phyloP scores from a whole-genome alignment of 2,113 vertebrate species.

The Pelvicachromis taeniatus region DNA sequence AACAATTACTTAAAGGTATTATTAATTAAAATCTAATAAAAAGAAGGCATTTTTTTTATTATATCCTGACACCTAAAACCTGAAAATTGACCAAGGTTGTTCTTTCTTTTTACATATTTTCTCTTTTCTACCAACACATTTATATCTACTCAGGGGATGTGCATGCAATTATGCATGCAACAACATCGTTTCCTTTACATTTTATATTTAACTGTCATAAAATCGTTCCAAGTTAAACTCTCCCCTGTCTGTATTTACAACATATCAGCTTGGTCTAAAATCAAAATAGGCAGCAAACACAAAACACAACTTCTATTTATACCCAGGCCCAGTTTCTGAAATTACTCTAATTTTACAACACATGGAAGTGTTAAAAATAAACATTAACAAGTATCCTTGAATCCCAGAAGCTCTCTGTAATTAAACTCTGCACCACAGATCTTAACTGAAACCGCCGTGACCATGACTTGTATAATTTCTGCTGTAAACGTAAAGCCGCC shows the following conservation, averaged over 20 bases:
- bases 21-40: background rate
- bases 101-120: background rate
- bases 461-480: background rate
- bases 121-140: background rate
- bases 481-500: background rate
- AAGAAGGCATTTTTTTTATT: background rate
- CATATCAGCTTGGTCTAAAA: background rate
- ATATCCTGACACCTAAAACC: background rate
- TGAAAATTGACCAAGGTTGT: background rate
- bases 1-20: background rate
- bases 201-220: constrained; percentile 37
- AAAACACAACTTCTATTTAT: background rate
- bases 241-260: background rate
- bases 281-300: background rate
- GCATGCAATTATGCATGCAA: background rate
- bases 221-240: background rate
- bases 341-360: constrained; percentile 27
- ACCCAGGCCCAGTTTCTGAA: background rate
- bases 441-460: background rate
- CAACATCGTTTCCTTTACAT: background rate
- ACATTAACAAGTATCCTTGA: constrained; percentile 24
- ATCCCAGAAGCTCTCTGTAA: constrained; percentile 28
- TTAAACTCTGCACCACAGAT: constrained; percentile 27
- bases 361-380: constrained; percentile 42
- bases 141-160: background rate